Evolutionary conservation across 2,888 invertebrate genomes (phyloP).

Genomic region (Mimachlamys varia): DNA sequence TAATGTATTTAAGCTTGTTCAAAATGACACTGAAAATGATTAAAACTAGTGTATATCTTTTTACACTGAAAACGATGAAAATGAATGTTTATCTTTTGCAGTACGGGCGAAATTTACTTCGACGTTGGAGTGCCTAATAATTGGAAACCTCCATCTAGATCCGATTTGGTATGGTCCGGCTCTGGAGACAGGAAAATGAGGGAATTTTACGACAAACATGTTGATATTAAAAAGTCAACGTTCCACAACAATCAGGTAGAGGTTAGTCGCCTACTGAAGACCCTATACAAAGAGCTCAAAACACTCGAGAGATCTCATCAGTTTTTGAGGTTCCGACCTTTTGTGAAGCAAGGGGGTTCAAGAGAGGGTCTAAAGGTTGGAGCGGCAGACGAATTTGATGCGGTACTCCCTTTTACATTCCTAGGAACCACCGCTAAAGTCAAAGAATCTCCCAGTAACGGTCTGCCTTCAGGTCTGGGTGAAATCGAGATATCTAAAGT

Average conservation of each 20-base stretch:
- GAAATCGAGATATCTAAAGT: background rate
- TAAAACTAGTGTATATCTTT: no score
- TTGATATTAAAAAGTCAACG: background rate
- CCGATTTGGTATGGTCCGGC: background rate
- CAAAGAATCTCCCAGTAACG: background rate
- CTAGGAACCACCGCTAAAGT: background rate
- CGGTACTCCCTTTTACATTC: background rate
- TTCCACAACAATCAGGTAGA: background rate
- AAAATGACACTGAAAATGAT: no score
- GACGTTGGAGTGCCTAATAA: background rate
- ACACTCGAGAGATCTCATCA: slow-evolving; percentile 11
- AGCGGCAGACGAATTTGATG: background rate
- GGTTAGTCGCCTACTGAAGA: background rate
- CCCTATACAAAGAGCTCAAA: background rate
- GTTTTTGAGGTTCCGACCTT: slow-evolving; percentile 9
- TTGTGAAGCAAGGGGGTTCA: background rate
- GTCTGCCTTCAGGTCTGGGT: background rate
- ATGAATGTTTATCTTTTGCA: background rate
- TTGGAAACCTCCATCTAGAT: background rate
- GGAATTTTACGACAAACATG: background rate
- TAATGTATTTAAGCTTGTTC: no score
- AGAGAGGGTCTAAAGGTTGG: background rate
- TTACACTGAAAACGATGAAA: no score
- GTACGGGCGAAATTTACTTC: background rate
- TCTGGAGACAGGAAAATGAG: background rate